Percentiles rank a stretch among this genome's conserved stretches.
These are phyloP conservation scores for Phalanger gymnotis DNA, from an alignment of 2,797 vertebrate genomes.

Conservation along the genomic window DNA sequence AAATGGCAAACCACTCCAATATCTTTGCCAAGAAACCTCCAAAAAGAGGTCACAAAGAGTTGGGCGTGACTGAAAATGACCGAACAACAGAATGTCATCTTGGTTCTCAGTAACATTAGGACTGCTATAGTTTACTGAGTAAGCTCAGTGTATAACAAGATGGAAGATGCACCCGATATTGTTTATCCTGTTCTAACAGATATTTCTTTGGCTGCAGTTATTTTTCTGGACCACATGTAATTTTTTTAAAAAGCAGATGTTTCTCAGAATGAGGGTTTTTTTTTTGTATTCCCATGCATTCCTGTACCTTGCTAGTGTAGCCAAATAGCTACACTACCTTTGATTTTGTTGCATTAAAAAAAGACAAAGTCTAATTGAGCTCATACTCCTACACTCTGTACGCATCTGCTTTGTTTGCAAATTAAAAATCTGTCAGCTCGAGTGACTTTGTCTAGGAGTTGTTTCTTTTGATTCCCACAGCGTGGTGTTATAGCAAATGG, in stretches of 20 bases:
- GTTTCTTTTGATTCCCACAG: background rate
- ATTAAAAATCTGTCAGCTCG: background rate
- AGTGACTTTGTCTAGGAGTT: background rate
- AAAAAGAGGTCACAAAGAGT: background rate
- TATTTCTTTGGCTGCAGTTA: background rate
- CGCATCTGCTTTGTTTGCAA: background rate
- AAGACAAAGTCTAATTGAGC: background rate
- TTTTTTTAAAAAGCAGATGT: background rate
- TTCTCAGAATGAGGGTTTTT: background rate
- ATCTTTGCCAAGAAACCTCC: background rate
- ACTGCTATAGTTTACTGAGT: background rate
- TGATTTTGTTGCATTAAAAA: background rate
- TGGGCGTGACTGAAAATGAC: background rate
- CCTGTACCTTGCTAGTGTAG: background rate
- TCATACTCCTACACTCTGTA: background rate
- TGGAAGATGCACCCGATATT: background rate
- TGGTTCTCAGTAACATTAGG: background rate
- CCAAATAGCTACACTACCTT: background rate
- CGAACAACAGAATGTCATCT: background rate
- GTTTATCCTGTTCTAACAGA: background rate
- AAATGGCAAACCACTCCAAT: background rate
- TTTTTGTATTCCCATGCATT: background rate
- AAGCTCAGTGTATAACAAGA: background rate
- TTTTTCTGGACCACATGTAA: background rate
- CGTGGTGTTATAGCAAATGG: background rate